Evolutionary conservation across 2,888 invertebrate genomes (phyloP).

Genomic region (Phorcus lineatus): DNA sequence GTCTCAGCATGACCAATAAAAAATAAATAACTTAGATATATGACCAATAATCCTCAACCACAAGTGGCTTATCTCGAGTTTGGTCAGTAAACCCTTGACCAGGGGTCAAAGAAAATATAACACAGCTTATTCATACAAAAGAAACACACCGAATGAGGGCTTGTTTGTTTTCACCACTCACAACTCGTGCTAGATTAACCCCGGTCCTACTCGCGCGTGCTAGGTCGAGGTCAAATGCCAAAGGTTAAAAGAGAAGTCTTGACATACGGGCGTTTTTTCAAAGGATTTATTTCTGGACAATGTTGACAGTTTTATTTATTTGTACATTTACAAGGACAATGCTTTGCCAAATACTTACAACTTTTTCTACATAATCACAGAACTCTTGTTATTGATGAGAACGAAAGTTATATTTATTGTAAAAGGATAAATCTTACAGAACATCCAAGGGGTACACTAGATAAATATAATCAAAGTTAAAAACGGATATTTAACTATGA

Average conservation of each 20-base stretch:
- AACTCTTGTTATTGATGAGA: too few species aligned
- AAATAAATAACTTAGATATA: neutral
- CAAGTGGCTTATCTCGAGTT: conserved; percentile 1
- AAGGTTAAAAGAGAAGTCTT: neutral
- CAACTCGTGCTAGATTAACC: neutral
- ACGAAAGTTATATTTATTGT: too few species aligned
- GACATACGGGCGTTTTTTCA: too few species aligned
- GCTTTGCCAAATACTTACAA: too few species aligned
- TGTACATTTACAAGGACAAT: too few species aligned
- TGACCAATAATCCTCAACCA: neutral
- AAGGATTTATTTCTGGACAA: too few species aligned
- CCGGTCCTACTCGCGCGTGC: conserved; percentile 6
- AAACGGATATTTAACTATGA: too few species aligned
- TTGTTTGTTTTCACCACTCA: neutral
- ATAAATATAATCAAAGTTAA: too few species aligned
- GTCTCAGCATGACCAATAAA: neutral
- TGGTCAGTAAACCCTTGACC: conserved; percentile 6
- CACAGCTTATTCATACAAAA: neutral
- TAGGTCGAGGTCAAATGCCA: neutral
- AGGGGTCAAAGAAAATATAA: neutral
- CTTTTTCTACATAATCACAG: too few species aligned
- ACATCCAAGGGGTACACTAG: too few species aligned
- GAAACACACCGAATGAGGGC: neutral
- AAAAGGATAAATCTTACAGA: too few species aligned
- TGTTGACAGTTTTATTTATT: too few species aligned